Evolutionary conservation across 1,140 invertebrate genomes (phyloP).

Genomic region (Pseudomyrmex concolor): DNA sequence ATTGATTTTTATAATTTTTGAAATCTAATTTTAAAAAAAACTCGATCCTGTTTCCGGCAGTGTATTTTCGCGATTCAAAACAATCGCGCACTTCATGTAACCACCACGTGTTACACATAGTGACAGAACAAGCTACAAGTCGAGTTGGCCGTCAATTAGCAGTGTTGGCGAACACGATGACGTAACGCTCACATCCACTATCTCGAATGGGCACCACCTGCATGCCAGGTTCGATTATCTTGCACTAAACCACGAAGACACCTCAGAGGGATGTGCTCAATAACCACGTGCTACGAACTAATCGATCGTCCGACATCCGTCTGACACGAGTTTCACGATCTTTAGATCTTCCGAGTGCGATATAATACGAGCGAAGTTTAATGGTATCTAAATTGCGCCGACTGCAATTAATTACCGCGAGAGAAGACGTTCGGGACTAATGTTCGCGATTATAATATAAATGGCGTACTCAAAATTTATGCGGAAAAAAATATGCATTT

Average conservation of each 20-base stretch:
- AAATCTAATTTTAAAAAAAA: neutral
- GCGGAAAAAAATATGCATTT: too few species aligned
- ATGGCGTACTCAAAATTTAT: neutral
- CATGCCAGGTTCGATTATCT: conserved; percentile 43
- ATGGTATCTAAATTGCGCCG: neutral
- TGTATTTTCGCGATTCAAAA: neutral
- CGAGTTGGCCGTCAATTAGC: conserved; percentile 18
- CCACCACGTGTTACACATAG: neutral
- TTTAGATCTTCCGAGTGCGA: neutral
- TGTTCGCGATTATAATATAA: neutral
- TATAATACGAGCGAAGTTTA: neutral
- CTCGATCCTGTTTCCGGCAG: neutral
- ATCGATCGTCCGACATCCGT: conserved; percentile 46
- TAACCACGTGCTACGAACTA: conserved; percentile 33
- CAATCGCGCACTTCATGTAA: conserved; percentile 13
- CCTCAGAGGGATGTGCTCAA: conserved; percentile 9
- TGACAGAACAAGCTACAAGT: neutral
- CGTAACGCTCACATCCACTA: conserved; percentile 23
- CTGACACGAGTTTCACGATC: conserved; percentile 8
- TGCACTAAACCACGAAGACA: conserved; percentile 41
- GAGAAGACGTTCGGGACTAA: neutral
- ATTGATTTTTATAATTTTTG: neutral
- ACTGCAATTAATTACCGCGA: neutral
- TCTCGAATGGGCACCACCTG: conserved; percentile 45
- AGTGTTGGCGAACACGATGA: conserved; percentile 23